Conservation (phyloP, 2,113 vertebrate genomes). For the Carassius auratus region DNA sequence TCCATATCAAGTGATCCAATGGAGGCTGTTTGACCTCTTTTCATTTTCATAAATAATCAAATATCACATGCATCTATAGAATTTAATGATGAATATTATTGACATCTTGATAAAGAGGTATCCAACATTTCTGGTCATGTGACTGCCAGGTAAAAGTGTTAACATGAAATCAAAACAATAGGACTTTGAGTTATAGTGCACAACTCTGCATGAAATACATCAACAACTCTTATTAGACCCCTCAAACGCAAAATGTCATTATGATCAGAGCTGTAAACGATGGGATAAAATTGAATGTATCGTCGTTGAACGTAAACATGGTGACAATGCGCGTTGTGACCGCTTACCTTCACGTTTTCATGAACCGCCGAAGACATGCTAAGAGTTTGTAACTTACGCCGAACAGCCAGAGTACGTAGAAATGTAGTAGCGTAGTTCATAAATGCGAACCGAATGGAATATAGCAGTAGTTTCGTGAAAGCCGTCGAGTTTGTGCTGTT, state of each 20-base stretch:
- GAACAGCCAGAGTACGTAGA: not conserved
- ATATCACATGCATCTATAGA: not conserved
- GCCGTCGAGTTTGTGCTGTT: not conserved
- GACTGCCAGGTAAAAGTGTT: not conserved
- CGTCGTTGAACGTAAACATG: not conserved
- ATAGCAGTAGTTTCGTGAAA: not conserved
- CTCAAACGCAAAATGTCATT: not conserved
- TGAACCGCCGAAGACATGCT: conserved; percentile 51
- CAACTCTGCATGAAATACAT: not conserved
- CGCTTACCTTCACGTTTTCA: conserved; percentile 58
- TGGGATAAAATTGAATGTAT: not conserved
- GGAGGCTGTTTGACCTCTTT: not conserved
- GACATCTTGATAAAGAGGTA: not conserved
- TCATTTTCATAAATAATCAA: not conserved
- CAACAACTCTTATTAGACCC: not conserved
- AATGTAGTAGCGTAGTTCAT: not conserved
- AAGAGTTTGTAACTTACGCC: not conserved
- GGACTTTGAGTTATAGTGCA: not conserved
- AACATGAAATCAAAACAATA: not conserved
- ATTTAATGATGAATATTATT: not conserved
- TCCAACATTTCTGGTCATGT: not conserved
- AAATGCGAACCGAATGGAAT: not conserved
- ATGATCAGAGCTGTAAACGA: not conserved
- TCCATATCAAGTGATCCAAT: not conserved
- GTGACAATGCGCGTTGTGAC: not conserved